Percentiles rank a stretch among this genome's conserved stretches.
phyloP scores from a whole-genome alignment of 1,140 invertebrate genomes.

The Myzus persicae region DNA sequence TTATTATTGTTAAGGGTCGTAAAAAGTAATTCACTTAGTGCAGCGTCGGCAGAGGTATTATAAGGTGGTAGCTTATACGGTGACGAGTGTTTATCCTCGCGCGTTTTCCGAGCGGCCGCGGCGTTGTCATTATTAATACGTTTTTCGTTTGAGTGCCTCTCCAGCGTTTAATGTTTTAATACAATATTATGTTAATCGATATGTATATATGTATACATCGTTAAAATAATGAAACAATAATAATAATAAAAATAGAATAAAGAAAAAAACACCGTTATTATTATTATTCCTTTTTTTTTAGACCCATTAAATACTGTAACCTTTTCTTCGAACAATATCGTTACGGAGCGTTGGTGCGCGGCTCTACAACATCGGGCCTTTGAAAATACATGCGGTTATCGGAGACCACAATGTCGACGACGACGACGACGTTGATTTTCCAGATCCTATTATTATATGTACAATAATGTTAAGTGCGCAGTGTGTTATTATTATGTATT shows the following conservation, averaged over 20 bases:
- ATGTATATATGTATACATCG: constrained; percentile 6
- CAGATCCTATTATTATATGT: not conserved
- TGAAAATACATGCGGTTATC: not conserved
- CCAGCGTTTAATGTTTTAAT: not conserved
- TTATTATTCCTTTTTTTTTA: not conserved
- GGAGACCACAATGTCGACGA: not conserved
- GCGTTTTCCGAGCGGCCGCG: not conserved
- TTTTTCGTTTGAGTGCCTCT: not conserved
- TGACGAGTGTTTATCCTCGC: not conserved
- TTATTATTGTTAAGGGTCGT: not conserved
- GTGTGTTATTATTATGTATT: not conserved
- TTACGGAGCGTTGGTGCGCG: not conserved
- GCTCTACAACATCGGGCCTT: not conserved
- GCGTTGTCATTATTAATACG: constrained; percentile 12
- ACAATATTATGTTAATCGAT: constrained; percentile 19
- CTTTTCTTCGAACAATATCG: not conserved
- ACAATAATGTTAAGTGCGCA: not conserved
- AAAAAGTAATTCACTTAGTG: not conserved
- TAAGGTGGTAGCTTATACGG: not conserved
- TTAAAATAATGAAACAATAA: not conserved
- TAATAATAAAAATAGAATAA: not conserved
- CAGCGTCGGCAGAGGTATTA: not conserved
- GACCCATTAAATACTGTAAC: not conserved
- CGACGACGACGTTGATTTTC: not conserved
- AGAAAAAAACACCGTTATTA: not conserved